Evolutionary conservation across 35 echinoderm and acorn worm genomes (phyloP).

Genomic region (Nesometra sesokonis): DNA sequence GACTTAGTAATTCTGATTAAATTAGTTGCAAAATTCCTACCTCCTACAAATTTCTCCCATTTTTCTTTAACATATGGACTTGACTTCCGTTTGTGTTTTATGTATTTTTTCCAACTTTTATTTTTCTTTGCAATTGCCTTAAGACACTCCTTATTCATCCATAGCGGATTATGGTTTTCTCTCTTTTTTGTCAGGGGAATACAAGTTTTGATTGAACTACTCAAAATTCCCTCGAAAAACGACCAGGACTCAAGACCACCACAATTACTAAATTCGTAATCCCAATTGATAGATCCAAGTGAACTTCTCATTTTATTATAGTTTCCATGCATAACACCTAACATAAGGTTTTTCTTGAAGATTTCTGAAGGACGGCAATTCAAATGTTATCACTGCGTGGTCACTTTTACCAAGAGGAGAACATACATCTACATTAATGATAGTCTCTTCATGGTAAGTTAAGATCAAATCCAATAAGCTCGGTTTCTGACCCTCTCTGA

Average conservation of each 20-base stretch:
- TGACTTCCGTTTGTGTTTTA: neutral
- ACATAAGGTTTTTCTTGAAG: too few relatives aligned
- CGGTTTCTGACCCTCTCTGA: too few relatives aligned
- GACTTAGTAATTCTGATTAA: constrained; percentile 3
- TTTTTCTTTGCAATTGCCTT: neutral
- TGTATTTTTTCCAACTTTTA: constrained; percentile 16
- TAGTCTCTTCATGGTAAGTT: too few relatives aligned
- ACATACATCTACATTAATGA: too few relatives aligned
- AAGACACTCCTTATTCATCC: neutral
- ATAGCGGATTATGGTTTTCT: neutral
- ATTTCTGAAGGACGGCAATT: too few relatives aligned
- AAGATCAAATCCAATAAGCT: too few relatives aligned
- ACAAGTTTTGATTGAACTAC: neutral
- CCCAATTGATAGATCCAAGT: too few relatives aligned
- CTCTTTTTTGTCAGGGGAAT: neutral
- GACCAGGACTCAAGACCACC: neutral
- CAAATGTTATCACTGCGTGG: too few relatives aligned
- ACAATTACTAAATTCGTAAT: too few relatives aligned
- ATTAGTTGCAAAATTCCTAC: constrained; percentile 3
- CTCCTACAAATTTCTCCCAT: neutral
- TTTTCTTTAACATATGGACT: neutral
- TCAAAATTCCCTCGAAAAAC: neutral
- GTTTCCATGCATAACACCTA: too few relatives aligned
- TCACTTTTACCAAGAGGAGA: too few relatives aligned
- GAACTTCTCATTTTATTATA: too few relatives aligned